phyloP scores from a whole-genome alignment of 2,113 vertebrate genomes.

The Mus musculus region GRCm39 chr17:5988501-5989000 shows the following conservation, averaged over 20 bases:
- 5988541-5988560: neutral
- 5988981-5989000: neutral
- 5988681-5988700: neutral
- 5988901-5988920: neutral
- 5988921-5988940: neutral
- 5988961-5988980: neutral
- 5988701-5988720: neutral
- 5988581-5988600: neutral
- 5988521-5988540: no score
- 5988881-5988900: no score
- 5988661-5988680: neutral
- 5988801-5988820: neutral
- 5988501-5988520: neutral
- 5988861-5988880: neutral
- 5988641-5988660: rapidly evolving
- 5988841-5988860: neutral
- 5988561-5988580: rapidly evolving
- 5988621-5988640: rapidly evolving
- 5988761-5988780: rapidly evolving
- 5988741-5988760: neutral
- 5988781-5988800: neutral
- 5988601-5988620: neutral
- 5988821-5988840: neutral
- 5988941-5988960: neutral
- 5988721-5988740: rapidly evolving